Evolutionary conservation across 2,888 invertebrate species (phyloP), one percentile per base, ranked within the genome.

Genomic region (Metellina segmentata): DNA sequence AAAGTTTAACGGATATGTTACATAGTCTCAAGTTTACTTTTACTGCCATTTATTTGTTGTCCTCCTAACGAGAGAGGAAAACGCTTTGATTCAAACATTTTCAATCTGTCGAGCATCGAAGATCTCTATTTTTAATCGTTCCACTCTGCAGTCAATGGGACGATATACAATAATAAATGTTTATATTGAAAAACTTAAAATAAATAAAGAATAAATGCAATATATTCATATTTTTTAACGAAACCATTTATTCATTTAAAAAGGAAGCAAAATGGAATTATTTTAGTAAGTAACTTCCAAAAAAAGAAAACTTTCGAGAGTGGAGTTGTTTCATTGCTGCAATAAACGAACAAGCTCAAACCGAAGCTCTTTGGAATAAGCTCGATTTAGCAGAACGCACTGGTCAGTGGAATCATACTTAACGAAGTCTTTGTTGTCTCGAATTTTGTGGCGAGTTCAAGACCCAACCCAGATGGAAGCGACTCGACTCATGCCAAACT

Each of bases 11-110:
- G 77, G 86, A 87, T 69, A 86, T 87, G 79, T 88, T 75, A 88
- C 81, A 53, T 51, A 81, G 61, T 87, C 81, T 20, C 69, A 90
- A 61, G 34, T 88, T 88, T 87, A 71, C 70, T 90, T 81, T 86
- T 78, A 91, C 91, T 91, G 91, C 91, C 91, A 91, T 87, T 91
- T 91, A 86, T 86, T 91, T 91, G 83, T 81, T 81, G 49, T 81
- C 53, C 72, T 81, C 81, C 78, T 72, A 75, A 69, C 52, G 70
- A 69, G 34, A 75, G 49, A 83, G 69, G 52, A 52, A 34, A 61
- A 71, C 49, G 49, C 71, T 71, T 74, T 72, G 71, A 83, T 83
- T 61, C 16, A 34, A 34, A 72, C 49, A 49, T 16, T 51, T 71
- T 82, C 49, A 8, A 82, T 74, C 53, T 34, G 34, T n/a, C n/a